Evolutionary conservation across 2,113 vertebrate genomes (phyloP), one percentile per base, ranked within the genome.

Genomic region (Silurus asotus): DNA sequence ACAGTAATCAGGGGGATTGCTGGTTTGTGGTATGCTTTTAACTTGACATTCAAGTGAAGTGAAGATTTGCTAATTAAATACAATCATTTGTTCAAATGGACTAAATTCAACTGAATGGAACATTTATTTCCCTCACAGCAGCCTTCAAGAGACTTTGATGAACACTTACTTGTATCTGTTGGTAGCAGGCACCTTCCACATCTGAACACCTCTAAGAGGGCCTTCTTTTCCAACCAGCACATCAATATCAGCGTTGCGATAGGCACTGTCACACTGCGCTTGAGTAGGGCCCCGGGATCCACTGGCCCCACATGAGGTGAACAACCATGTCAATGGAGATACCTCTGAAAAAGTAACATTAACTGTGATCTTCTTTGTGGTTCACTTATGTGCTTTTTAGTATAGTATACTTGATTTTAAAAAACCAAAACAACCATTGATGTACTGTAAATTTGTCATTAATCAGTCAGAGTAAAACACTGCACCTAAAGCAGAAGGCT

Each of bases 301-400:
- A 20, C 96, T 97, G 89, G 96, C 96, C 20, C 96, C 95, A 77
- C 96, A 97, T 0, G 96, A 95, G 51, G 94, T 94, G 86, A 97
- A 97, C 94, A 91, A 94, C 96, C 96, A 97, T 0, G 89, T 90
- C 89, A 93, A 93, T 83, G 92, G 91, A 83, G 94, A 93, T 45
- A 92, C 92, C 4, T 95, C 95, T 95, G 84, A 75, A 84, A 88
- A 67, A 70, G 13, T 1, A 79, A 25, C 23, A 62, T 64, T 49
- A n/a, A 28, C 75, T 53, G 25, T 67, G 15, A 15, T 9, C 7
- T 72, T 51, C 25, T 49, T 51, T 25, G 19, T 84, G 48, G 14
- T n/a, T 72, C 10, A 70, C 8, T 37, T 58, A 56, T 56, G 19
- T 37, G 48, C 20, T 25, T 65, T n/a, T 17, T 59, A 55, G 2